phyloP scores from a whole-genome alignment of 2,888 invertebrate species.

The Eupithecia subfuscata region DNA sequence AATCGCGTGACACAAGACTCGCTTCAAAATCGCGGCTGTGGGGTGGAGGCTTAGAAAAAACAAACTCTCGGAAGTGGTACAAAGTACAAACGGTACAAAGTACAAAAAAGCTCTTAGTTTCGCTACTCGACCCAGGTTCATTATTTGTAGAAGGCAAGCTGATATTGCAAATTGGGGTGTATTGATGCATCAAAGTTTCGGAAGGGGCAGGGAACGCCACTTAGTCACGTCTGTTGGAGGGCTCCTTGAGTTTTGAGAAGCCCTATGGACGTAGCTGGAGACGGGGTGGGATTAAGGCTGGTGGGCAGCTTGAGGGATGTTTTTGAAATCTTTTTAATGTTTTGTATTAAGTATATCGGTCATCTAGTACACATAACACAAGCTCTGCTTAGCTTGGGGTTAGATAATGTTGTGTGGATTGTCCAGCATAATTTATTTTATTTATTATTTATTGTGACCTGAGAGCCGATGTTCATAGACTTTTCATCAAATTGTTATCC shows the following conservation, averaged over 20 bases:
- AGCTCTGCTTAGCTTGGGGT: too few species aligned
- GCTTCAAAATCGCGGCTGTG: too few species aligned
- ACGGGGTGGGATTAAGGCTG: slow-evolving; percentile 8
- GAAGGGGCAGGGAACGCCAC: slow-evolving; percentile 34
- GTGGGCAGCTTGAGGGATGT: background rate
- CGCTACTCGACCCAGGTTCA: slow-evolving; percentile 21
- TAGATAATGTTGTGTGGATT: too few species aligned
- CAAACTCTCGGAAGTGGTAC: background rate
- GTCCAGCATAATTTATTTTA: background rate
- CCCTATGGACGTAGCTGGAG: slow-evolving; percentile 20
- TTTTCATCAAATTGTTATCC: background rate
- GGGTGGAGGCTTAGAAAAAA: background rate
- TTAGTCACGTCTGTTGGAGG: slow-evolving; percentile 40
- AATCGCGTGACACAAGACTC: too few species aligned
- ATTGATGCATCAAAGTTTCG: slow-evolving; percentile 35
- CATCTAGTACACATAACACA: too few species aligned
- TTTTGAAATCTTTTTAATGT: background rate
- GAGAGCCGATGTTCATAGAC: background rate
- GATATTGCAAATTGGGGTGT: slow-evolving; percentile 32
- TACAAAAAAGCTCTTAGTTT: slow-evolving; percentile 10
- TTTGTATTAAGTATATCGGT: too few species aligned
- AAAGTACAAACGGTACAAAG: too few species aligned
- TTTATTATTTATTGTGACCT: background rate
- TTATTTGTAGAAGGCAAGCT: slow-evolving; percentile 32
- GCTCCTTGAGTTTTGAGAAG: slow-evolving; percentile 34